phyloP scores from a whole-genome alignment of 2,888 invertebrate genomes.

The Furcula furcula region DNA sequence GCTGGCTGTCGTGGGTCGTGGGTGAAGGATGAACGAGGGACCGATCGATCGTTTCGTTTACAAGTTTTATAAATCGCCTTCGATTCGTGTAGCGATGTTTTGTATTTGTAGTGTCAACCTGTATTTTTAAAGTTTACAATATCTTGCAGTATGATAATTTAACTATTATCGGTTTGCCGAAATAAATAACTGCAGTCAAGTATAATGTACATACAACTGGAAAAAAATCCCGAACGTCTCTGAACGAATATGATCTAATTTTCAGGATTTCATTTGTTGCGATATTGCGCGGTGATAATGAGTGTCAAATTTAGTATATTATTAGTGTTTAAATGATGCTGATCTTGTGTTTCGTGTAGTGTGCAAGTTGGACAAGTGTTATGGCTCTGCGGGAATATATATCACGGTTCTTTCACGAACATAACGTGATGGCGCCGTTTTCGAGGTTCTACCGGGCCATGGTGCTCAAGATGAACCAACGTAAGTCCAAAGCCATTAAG shows the following conservation, averaged over 20 bases:
- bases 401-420: conserved; percentile 48
- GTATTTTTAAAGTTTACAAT: conserved; percentile 24
- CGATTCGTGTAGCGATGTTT: conserved; percentile 49
- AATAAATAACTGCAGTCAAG: conserved; percentile 3
- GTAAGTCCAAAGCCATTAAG: too few species aligned
- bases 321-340: conserved; percentile 50
- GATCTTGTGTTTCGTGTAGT: conserved; percentile 27
- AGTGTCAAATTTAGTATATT: conserved; percentile 75
- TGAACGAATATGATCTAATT: conserved; percentile 25
- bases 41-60: conserved; percentile 53
- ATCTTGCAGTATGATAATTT: too few species aligned
- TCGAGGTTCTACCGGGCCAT: conserved; percentile 70
- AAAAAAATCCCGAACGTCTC: conserved; percentile 19
- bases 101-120: conserved; percentile 70
- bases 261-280: conserved; percentile 29
- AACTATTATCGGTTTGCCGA: too few species aligned
- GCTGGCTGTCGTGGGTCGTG: too few species aligned
- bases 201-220: conserved; percentile 12
- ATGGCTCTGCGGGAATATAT: conserved; percentile 55
- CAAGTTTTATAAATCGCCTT: conserved; percentile 7
- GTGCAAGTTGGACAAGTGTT: conserved; percentile 21
- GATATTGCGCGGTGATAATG: conserved; percentile 66
- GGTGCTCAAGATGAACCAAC: conserved; percentile 76
- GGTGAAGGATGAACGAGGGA: conserved; percentile 11
- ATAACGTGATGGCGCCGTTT: conserved; percentile 67